phyloP scores from a whole-genome alignment of 64 coral and sea anemone genomes.

The Trachythela sp. region DNA sequence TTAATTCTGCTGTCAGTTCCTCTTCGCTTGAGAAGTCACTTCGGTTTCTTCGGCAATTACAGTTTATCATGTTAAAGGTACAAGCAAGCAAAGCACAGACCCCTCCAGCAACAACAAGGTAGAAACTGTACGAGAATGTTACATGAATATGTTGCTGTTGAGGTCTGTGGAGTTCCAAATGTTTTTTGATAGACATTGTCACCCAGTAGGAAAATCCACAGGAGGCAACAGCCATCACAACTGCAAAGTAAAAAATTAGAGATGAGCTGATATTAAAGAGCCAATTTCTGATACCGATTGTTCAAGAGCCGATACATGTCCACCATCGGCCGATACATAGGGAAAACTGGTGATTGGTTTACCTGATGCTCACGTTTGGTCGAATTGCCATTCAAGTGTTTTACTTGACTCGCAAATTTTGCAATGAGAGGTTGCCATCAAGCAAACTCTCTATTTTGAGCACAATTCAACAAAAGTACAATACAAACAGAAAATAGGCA shows the following conservation, averaged over 20 bases:
- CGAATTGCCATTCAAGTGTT: too few relatives aligned
- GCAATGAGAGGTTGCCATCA: too few relatives aligned
- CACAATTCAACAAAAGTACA: too few relatives aligned
- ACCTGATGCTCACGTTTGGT: too few relatives aligned
- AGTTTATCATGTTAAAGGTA: constrained; percentile 22
- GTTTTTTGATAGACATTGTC: constrained; percentile 22
- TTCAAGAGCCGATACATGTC: too few relatives aligned
- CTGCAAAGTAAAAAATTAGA: neutral
- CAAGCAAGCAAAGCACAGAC: neutral
- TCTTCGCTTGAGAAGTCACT: constrained; percentile 39
- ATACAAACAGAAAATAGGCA: too few relatives aligned
- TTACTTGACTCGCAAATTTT: neutral
- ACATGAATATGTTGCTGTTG: neutral
- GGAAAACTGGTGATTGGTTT: too few relatives aligned
- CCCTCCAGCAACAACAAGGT: neutral
- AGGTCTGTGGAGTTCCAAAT: neutral
- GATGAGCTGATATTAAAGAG: neutral
- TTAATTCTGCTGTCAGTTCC: constrained; percentile 73
- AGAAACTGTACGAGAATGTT: constrained; percentile 10
- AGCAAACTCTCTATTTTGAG: too few relatives aligned
- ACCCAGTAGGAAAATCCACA: constrained; percentile 55
- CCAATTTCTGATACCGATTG: too few relatives aligned
- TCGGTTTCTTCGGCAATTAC: neutral
- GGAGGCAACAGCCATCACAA: neutral
- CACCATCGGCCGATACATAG: too few relatives aligned